phyloP scores from a whole-genome alignment of 2,888 invertebrate species.

The Rhingia rostrata region DNA sequence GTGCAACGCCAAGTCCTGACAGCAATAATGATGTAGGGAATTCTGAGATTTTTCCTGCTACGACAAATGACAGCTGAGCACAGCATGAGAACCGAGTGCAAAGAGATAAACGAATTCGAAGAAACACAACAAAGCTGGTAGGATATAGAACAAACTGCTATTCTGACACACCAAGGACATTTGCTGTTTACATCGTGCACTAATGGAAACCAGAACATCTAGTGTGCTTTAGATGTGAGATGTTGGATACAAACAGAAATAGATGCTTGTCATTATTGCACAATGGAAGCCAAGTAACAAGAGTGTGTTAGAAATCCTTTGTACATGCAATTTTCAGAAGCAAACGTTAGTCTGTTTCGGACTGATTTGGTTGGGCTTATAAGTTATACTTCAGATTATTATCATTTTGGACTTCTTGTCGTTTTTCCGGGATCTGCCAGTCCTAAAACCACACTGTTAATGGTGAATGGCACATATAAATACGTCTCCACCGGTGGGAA shows the following conservation, averaged over 20 bases:
- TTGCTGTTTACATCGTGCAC: conserved; percentile 49
- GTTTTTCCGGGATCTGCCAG: no score
- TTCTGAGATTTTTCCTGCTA: conserved; percentile 45
- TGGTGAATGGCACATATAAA: no score
- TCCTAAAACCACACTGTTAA: no score
- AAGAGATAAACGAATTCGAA: conserved; percentile 36
- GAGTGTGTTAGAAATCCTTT: conserved; percentile 42
- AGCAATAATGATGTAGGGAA: conserved; percentile 41
- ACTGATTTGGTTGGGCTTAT: no score
- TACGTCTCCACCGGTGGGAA: no score
- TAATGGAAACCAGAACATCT: conserved; percentile 63
- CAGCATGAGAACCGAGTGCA: conserved; percentile 24
- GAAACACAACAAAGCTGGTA: conserved; percentile 1
- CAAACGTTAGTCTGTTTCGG: no score
- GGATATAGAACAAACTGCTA: conserved; percentile 36
- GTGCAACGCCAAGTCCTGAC: conserved; percentile 5
- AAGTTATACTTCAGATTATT: no score
- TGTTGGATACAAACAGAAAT: conserved; percentile 41
- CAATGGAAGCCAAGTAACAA: conserved; percentile 20
- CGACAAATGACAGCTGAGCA: conserved; percentile 53
- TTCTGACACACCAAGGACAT: conserved; percentile 56
- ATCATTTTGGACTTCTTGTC: no score
- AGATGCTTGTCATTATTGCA: conserved; percentile 37
- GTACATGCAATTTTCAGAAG: not conserved
- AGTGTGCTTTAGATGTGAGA: conserved; percentile 47